Evolutionary conservation across 2,113 vertebrate genomes (phyloP), one percentile per base, ranked within the genome.

Genomic region (Hippocampus barbouri): DNA sequence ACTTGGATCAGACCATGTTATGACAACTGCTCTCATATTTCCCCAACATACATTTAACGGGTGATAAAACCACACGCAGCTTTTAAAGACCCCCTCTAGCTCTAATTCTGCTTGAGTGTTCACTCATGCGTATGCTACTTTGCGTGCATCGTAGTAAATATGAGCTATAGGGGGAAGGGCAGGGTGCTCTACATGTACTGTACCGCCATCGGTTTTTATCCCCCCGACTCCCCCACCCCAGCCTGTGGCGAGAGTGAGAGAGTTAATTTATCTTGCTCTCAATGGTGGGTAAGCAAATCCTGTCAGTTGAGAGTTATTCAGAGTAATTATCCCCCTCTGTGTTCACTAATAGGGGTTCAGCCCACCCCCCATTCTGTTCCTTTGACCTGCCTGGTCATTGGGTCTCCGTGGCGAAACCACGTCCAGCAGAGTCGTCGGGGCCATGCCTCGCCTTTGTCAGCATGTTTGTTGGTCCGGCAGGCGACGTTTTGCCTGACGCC

Each of bases 111-210:
- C 66, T 68, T 72, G 74, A 79, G 74, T 4, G 75, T 66, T 78
- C 86, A 57, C 60, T 88, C 86, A 86, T 88, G 87, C 83, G 87
- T 86, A 47, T 79, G 74, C 77, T 41, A 83, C 75, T 79, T 89
- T 85, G 88, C 85, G 80, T 90, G 90, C 66, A 27, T 81, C 40
- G 51, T 57, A n/a, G 69, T 54, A 74, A 77, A 77, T 83, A 72
- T 81, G 71, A 69, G 68, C 67, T 80, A 73, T 68, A 2, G 20
- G 70, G 30, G 20, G 25, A 64, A 51, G 34, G n/a, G 27, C 68
- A 65, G 59, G 40, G 23, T 20, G 70, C 1, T 83, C 74, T 84
- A 81, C 76, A 72, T 72, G 14, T 73, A 82, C 72, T 78, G 75
- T 79, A 74, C 45, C 4, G 10, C 25, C 76, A 73, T 74, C n/a